Evolutionary conservation across 2,113 vertebrate species (phyloP).

Genomic region (Nycticorax nycticorax): DNA sequence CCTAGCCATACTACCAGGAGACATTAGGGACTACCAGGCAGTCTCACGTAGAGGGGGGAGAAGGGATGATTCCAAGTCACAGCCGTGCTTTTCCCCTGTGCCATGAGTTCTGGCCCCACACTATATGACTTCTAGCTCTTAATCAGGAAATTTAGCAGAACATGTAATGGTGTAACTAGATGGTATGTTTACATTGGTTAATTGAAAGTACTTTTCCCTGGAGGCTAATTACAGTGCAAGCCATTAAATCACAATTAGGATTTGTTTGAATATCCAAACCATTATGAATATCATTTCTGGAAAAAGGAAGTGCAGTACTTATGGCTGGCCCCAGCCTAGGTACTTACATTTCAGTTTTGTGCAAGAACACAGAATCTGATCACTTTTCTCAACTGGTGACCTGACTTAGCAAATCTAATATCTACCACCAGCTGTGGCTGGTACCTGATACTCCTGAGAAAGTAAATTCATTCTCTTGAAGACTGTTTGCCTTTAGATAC

Average conservation of each 20-base stretch:
- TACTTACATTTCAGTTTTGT: neutral
- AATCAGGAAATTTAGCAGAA: constrained; percentile 52
- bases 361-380: neutral
- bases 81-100: neutral
- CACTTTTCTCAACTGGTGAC: neutral
- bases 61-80: neutral
- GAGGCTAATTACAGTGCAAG: constrained; percentile 58
- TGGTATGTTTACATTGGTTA: constrained; percentile 61
- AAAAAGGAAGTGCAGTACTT: neutral
- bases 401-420: neutral
- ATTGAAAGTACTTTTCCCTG: constrained; percentile 68
- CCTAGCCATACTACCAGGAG: neutral
- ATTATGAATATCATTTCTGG: neutral
- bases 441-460: neutral
- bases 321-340: neutral
- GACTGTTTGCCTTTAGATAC: neutral
- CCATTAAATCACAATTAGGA: constrained; percentile 70
- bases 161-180: constrained; percentile 53
- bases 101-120: neutral
- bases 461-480: rapidly evolving
- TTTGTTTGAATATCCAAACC: constrained; percentile 48
- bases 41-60: no score
- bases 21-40: rapidly evolving
- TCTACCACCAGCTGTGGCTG: neutral
- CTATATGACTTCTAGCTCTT: neutral